Conservation (phyloP, 2,888 invertebrate genomes). For the Lasioglossum villosulum region DNA sequence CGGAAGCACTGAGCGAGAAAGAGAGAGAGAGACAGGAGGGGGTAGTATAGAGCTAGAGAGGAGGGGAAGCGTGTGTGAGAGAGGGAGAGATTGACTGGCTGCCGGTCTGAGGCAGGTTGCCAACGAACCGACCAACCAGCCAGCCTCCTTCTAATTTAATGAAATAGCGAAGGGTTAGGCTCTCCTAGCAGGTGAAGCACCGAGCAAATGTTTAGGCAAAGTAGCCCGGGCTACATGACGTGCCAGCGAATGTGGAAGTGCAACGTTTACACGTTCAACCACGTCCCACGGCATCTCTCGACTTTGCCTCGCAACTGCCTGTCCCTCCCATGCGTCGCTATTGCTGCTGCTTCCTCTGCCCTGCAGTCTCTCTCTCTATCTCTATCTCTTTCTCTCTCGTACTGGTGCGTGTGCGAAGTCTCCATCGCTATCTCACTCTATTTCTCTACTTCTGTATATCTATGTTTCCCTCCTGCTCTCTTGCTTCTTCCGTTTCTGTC, state of each 20-base stretch:
- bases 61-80: background rate
- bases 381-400: slow-evolving; percentile 12
- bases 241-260: slow-evolving; percentile 61
- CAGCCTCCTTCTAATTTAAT: slow-evolving; percentile 81
- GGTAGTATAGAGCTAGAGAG: slow-evolving; percentile 1
- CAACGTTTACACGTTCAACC: slow-evolving; percentile 63
- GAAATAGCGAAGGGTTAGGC: slow-evolving; percentile 83
- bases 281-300: slow-evolving; percentile 43
- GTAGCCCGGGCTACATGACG: slow-evolving; percentile 65
- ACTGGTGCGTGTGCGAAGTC: background rate
- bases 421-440: background rate
- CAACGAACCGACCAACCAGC: slow-evolving; percentile 70
- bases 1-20: slow-evolving; percentile 54
- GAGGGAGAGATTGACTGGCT: slow-evolving; percentile 23
- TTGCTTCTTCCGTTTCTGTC: background rate
- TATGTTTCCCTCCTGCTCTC: background rate
- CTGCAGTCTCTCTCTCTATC: background rate
- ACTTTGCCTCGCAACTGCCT: slow-evolving; percentile 40
- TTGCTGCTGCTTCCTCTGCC: slow-evolving; percentile 6
- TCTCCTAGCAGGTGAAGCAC: slow-evolving; percentile 77
- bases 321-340: slow-evolving; percentile 5
- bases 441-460: background rate
- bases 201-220: slow-evolving; percentile 81
- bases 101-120: slow-evolving; percentile 48
- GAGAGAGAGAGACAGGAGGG: background rate